phyloP scores from a whole-genome alignment of 2,113 vertebrate species.

The Toxostoma redivivum region DNA sequence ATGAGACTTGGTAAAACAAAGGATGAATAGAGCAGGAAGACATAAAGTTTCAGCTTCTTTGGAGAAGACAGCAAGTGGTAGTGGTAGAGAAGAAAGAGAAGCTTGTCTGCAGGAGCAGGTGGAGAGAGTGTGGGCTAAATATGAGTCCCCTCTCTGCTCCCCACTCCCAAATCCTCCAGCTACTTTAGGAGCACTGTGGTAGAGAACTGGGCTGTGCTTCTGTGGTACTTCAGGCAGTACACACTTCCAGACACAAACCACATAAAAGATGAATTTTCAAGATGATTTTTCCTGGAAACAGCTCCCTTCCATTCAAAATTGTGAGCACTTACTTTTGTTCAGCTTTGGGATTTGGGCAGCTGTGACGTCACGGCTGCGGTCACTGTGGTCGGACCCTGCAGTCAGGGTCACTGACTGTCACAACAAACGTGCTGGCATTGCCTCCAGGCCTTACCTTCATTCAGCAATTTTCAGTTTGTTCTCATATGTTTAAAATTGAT shows the following conservation, averaged over 20 bases:
- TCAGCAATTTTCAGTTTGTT: background rate
- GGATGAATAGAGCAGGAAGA: background rate
- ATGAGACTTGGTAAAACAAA: background rate
- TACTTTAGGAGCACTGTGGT: background rate
- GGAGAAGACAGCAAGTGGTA: background rate
- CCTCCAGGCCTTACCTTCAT: background rate
- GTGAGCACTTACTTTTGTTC: accelerated
- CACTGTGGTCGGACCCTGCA: accelerated
- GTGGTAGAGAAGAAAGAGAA: background rate
- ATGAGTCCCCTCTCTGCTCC: background rate
- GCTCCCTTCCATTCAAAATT: background rate
- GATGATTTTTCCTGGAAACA: background rate
- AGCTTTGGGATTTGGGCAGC: background rate
- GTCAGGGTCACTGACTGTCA: background rate
- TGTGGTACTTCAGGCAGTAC: background rate
- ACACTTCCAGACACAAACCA: background rate
- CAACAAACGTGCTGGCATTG: background rate
- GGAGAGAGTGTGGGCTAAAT: background rate
- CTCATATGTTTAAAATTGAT: background rate
- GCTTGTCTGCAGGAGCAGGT: background rate
- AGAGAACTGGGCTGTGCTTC: background rate
- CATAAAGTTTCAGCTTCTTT: background rate
- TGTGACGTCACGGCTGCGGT: accelerated
- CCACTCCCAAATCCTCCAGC: background rate
- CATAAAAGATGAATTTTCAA: background rate